phyloP scores from a whole-genome alignment of 1,140 invertebrate genomes.

The Drosophila willistoni region DNA sequence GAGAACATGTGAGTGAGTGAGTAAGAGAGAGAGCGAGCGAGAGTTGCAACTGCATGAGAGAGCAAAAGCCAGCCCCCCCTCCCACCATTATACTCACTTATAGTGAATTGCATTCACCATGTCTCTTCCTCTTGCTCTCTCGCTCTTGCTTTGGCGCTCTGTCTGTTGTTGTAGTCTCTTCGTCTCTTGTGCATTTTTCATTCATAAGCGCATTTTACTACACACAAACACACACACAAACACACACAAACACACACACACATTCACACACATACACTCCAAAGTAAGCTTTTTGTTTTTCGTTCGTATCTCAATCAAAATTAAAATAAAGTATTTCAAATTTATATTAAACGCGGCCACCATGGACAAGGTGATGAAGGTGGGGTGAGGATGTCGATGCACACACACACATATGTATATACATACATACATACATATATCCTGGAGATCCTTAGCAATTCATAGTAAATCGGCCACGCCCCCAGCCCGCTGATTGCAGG shows the following conservation, averaged over 20 bases:
- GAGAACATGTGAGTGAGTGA: slow-evolving; percentile 4
- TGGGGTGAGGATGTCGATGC: not conserved
- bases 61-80: not conserved
- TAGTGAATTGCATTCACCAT: slow-evolving; percentile 32
- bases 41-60: not conserved
- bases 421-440: too few species aligned
- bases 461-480: not conserved
- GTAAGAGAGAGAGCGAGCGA: slow-evolving; percentile 5
- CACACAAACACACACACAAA: not conserved
- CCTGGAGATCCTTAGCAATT: not conserved
- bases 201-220: slow-evolving; percentile 69
- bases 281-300: slow-evolving; percentile 40
- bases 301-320: slow-evolving; percentile 9
- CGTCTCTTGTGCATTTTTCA: slow-evolving; percentile 60
- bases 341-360: not conserved
- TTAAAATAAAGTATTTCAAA: not conserved
- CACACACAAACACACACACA: slow-evolving; percentile 2
- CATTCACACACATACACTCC: slow-evolving; percentile 2
- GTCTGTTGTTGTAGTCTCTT: not conserved
- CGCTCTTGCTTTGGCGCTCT: not conserved
- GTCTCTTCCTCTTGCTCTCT: slow-evolving; percentile 14
- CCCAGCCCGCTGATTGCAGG: not conserved
- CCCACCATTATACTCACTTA: too few species aligned
- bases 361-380: not conserved
- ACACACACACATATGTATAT: not conserved